Percentiles rank a stretch among this genome's conserved stretches.
Evolutionary conservation across 2,888 invertebrate species (phyloP).

Genomic region (Nephrotoma flavescens): DNA sequence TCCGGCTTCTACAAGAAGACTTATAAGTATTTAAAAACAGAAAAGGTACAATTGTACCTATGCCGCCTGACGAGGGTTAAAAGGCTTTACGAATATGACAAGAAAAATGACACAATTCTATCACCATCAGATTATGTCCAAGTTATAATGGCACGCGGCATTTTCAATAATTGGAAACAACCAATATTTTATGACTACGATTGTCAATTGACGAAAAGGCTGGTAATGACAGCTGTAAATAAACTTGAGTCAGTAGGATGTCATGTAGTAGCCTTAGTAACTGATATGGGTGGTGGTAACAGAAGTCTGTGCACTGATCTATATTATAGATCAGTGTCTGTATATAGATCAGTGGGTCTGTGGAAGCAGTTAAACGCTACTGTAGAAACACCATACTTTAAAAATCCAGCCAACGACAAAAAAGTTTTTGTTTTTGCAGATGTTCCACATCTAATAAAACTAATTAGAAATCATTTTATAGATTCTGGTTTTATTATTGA

Average conservation of each 20-base stretch:
- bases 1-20: too few relatives aligned
- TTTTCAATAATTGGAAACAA: slow-evolving; percentile 6
- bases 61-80: too few relatives aligned
- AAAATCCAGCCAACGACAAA: too few relatives aligned
- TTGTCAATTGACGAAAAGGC: slow-evolving; percentile 2
- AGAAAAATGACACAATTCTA: slow-evolving; percentile 7
- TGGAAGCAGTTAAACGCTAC: neutral
- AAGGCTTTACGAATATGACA: slow-evolving; percentile 9
- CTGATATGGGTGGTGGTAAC: slow-evolving; percentile 5
- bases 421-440: too few relatives aligned
- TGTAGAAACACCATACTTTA: too few relatives aligned
- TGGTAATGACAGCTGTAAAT: slow-evolving; percentile 9
- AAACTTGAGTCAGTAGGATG: slow-evolving; percentile 8
- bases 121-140: slow-evolving; percentile 8
- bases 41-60: too few relatives aligned
- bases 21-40: too few relatives aligned
- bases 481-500: neutral
- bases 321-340: too few relatives aligned
- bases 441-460: too few relatives aligned
- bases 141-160: slow-evolving; percentile 10
- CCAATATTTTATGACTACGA: slow-evolving; percentile 8
- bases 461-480: neutral
- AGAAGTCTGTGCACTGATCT: too few relatives aligned
- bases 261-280: neutral
- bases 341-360: too few relatives aligned